Base-by-base conservation (phyloP, 2,113 vertebrate genomes). In the Bufo gargarizans region DNA sequence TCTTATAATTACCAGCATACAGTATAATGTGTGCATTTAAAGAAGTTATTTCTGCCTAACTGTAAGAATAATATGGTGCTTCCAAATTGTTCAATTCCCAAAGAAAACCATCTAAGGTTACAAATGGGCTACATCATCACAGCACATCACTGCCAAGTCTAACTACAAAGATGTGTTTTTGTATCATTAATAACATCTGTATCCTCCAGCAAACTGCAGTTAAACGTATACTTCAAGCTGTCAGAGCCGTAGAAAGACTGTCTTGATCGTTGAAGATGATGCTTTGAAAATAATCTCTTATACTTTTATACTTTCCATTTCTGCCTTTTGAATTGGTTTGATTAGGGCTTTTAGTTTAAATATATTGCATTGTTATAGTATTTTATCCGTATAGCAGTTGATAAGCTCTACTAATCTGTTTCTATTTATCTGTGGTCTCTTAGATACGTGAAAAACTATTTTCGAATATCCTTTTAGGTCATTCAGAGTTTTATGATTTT, bases 151-250 rank as follows among this genome's bases (percentile, higher is more conserved):
- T 86, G 84, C 85, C 74, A 79, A 86, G 85, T 65, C 61, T 79
- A 55, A 78, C 76, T 86, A 86, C 76, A 78, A 67, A 86, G 71
- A 86, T 86, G 43, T 67, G 74, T 86, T 85, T 84, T 78, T 86
- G 6, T 86, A 78, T 67, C 85, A 86, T 86, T 86, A 86, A 86
- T 86, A 86, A 86, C 85, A 78, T 86, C 76, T 86, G 85, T 86
- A 86, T 86, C 76, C 74, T 63, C 58, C 77, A 86, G 85, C 84
- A 86, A 86, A 77, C 47, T 78, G 76, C 76, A 78, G 76, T 86
- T 78, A 65, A 50, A 84, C 8, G 11, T 84, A 71, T 84, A 69
- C 82, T 71, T 84, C 82, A 71, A 55, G n/a, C 50, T 84, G 82
- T 69, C 65, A 43, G 47, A 69, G 19, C 58, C 14, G 63, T 22